Conservation (phyloP, 1,140 invertebrate genomes). For the Drosophila melanogaster region DNA sequence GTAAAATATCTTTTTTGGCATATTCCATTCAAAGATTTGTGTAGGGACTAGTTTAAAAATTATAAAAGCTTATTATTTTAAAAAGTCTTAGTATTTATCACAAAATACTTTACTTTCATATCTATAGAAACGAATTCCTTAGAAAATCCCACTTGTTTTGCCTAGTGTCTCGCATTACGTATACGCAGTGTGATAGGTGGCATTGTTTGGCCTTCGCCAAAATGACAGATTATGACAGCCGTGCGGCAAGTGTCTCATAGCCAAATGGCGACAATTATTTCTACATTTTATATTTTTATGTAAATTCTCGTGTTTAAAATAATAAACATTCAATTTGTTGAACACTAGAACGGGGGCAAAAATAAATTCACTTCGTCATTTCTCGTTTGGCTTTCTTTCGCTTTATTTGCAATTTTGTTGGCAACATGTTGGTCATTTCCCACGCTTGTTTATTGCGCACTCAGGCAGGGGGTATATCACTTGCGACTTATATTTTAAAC, state of each 20-base stretch:
- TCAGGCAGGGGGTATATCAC: background rate
- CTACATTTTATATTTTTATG: slow-evolving; percentile 54
- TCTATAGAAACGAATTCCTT: slow-evolving; percentile 32
- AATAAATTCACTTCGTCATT: slow-evolving; percentile 77
- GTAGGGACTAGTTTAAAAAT: background rate
- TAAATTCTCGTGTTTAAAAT: slow-evolving; percentile 54
- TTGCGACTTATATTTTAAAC: background rate
- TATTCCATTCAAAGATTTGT: slow-evolving; percentile 47
- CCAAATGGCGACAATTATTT: slow-evolving; percentile 35
- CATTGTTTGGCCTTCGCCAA: slow-evolving; percentile 71
- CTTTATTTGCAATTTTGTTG: slow-evolving; percentile 37
- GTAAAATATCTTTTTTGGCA: slow-evolving; percentile 19
- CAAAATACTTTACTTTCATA: slow-evolving; percentile 1
- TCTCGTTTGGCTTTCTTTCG: slow-evolving; percentile 18
- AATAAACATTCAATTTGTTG: slow-evolving; percentile 48
- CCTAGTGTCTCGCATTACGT: slow-evolving; percentile 47
- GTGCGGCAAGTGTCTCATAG: slow-evolving; percentile 66
- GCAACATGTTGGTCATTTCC: slow-evolving; percentile 68
- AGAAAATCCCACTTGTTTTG: slow-evolving; percentile 46
- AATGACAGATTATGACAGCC: slow-evolving; percentile 77
- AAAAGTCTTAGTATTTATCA: no score
- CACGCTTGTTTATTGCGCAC: slow-evolving; percentile 52
- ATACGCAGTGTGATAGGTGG: slow-evolving; percentile 48
- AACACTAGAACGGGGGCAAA: slow-evolving; percentile 32
- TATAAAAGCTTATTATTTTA: background rate